Conservation (phyloP, 1,140 invertebrate genomes). For the Panagrolaimus sp. region DNA sequence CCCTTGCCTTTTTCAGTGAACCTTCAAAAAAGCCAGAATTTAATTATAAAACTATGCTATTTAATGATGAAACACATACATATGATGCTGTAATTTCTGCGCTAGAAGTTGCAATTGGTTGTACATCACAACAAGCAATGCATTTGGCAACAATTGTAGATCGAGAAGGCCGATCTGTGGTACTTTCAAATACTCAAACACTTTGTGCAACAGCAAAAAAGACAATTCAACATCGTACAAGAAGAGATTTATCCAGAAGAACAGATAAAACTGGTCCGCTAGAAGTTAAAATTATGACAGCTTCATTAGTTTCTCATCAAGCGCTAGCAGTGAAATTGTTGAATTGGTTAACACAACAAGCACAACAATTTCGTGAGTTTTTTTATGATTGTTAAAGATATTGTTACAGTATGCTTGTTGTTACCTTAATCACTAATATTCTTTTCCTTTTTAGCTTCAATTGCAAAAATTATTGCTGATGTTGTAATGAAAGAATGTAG, state of each 20-base stretch:
- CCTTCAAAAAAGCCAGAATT: slow-evolving; percentile 17
- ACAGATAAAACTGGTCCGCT: slow-evolving; percentile 51
- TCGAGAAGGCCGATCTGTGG: slow-evolving; percentile 49
- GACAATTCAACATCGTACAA: slow-evolving; percentile 42
- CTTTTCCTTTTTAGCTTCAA: slow-evolving; percentile 50
- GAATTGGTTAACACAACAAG: slow-evolving; percentile 42
- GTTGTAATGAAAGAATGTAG: slow-evolving; percentile 45
- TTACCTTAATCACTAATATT: too few species aligned
- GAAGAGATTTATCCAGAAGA: slow-evolving; percentile 40
- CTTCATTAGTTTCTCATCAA: slow-evolving; percentile 38
- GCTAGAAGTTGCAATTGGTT: slow-evolving; percentile 40
- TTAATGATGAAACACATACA: slow-evolving; percentile 58
- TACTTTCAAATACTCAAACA: slow-evolving; percentile 34
- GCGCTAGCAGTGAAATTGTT: slow-evolving; percentile 38
- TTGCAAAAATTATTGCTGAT: slow-evolving; percentile 45
- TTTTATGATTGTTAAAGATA: neutral
- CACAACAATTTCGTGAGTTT: slow-evolving; percentile 38
- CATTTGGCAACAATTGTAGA: slow-evolving; percentile 54
- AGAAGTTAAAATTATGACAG: slow-evolving; percentile 44
- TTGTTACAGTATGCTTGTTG: neutral
- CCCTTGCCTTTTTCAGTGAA: slow-evolving; percentile 20
- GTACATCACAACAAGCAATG: slow-evolving; percentile 46
- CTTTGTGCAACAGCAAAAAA: slow-evolving; percentile 39
- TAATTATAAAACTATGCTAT: slow-evolving; percentile 54
- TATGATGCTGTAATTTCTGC: slow-evolving; percentile 55